A percentile compares a stretch with the other conserved stretches of the same genome.
phyloP scores from a whole-genome alignment of 2,888 invertebrate genomes.

The Odontomyia ornata region DNA sequence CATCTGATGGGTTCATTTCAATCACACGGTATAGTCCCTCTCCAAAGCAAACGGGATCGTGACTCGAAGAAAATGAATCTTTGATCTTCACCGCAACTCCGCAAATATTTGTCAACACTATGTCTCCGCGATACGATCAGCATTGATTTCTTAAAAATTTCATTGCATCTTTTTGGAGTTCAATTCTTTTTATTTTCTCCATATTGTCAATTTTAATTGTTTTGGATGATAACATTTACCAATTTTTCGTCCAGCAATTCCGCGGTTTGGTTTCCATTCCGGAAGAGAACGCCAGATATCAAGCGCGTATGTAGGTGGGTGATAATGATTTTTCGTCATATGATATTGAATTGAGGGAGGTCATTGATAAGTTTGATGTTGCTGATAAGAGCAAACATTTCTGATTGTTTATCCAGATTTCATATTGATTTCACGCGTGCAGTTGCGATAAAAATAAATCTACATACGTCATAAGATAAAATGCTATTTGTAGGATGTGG shows the following conservation, averaged over 20 bases:
- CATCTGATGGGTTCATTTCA: no score
- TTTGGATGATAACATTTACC: background rate
- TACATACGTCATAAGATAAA: no score
- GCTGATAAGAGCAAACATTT: background rate
- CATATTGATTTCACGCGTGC: background rate
- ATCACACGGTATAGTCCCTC: background rate
- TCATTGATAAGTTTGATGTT: background rate
- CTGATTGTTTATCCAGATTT: conserved; percentile 14
- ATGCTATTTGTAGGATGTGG: no score
- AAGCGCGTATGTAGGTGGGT: background rate
- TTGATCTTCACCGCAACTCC: conserved; percentile 41
- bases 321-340: conserved; percentile 4
- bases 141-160: conserved; percentile 16
- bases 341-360: background rate
- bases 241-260: background rate
- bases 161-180: conserved; percentile 9
- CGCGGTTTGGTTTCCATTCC: conserved; percentile 20
- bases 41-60: background rate
- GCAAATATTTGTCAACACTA: conserved; percentile 43
- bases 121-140: conserved; percentile 31
- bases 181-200: background rate
- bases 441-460: no score
- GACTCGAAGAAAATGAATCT: background rate
- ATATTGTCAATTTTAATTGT: conserved; percentile 33
- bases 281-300: conserved; percentile 23